Conservation (phyloP, 2,888 invertebrate genomes). For the Drosophila lacicola region DNA sequence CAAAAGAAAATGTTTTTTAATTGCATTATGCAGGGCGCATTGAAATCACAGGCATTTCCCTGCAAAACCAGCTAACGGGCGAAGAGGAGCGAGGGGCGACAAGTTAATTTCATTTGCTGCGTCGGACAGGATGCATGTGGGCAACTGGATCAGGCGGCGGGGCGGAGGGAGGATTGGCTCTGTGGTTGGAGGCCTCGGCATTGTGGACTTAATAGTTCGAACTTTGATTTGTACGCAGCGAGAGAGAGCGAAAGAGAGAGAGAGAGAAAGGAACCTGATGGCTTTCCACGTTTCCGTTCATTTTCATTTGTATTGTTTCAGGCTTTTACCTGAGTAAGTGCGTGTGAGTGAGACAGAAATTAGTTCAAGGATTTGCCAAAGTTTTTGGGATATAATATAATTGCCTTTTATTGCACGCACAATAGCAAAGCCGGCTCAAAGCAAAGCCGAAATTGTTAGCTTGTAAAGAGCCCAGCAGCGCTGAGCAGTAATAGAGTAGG, state of each 20-base stretch:
- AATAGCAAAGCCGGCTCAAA: neutral
- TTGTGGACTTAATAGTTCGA: constrained; percentile 44
- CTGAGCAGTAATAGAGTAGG: too few species aligned
- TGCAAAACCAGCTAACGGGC: constrained; percentile 9
- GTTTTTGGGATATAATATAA: constrained; percentile 20
- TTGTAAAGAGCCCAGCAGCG: neutral
- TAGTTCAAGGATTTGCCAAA: constrained; percentile 39
- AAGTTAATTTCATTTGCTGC: constrained; percentile 64
- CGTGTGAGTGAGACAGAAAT: constrained; percentile 18
- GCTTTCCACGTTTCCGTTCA: constrained; percentile 31
- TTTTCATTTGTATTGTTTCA: constrained; percentile 26
- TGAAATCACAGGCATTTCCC: constrained; percentile 58
- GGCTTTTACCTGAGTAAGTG: constrained; percentile 1
- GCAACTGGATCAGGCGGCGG: neutral
- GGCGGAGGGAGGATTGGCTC: neutral
- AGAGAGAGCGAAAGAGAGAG: neutral
- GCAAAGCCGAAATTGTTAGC: neutral
- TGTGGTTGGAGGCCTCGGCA: constrained; percentile 24
- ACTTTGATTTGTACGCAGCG: constrained; percentile 37
- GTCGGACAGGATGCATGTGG: constrained; percentile 52
- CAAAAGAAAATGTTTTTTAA: constrained; percentile 64
- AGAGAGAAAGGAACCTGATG: constrained; percentile 2
- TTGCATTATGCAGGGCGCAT: constrained; percentile 69
- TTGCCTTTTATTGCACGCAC: constrained; percentile 10
- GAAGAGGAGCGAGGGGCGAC: constrained; percentile 6